Evolutionary conservation across 2,888 invertebrate species (phyloP).

Genomic region (Aspidapion aeneum): DNA sequence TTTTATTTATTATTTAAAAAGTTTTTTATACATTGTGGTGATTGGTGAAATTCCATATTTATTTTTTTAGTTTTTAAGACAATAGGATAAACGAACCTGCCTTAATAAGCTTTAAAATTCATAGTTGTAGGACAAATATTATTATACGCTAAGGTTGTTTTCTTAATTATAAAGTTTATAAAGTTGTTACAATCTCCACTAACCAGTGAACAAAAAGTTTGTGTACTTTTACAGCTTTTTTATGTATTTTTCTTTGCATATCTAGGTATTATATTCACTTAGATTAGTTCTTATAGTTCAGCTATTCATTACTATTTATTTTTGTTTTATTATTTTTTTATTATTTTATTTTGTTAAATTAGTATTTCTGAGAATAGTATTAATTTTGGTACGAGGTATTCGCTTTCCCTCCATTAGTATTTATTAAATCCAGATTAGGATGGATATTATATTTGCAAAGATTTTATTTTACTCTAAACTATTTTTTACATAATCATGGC

Average conservation of each 20-base stretch:
- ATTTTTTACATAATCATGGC: no score
- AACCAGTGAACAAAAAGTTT: not conserved
- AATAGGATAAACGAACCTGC: not conserved
- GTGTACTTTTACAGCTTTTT: not conserved
- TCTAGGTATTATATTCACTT: not conserved
- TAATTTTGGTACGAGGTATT: not conserved
- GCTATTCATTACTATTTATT: not conserved
- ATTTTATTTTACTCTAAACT: no score
- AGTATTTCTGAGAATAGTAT: no score
- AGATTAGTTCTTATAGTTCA: not conserved
- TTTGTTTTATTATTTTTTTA: not conserved
- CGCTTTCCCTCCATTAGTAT: not conserved
- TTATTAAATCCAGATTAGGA: no score
- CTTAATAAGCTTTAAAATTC: not conserved
- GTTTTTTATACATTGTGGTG: constrained; percentile 8
- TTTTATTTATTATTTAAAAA: constrained; percentile 8
- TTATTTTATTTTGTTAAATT: not conserved
- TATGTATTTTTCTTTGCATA: no score
- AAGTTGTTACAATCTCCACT: not conserved
- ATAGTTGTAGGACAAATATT: not conserved
- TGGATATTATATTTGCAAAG: no score
- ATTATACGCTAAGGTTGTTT: not conserved
- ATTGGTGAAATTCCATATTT: constrained; percentile 10
- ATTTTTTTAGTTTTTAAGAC: constrained; percentile 5
- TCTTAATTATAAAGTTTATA: not conserved